Base-by-base conservation (phyloP, 2,113 vertebrate genomes). In the Cephalopholis sonnerati region DNA sequence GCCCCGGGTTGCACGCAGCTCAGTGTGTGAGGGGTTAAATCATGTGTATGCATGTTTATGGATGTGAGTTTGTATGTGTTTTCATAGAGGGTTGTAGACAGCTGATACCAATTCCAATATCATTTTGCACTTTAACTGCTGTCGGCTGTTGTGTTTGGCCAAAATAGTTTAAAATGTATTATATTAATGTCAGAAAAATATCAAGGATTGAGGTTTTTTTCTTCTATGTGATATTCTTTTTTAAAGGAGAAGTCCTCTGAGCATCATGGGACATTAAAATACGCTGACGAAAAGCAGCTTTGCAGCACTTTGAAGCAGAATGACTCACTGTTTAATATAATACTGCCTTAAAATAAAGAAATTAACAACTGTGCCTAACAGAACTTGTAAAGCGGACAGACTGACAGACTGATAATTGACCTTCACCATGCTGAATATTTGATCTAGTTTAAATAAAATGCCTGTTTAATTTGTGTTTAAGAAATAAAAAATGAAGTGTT, bases 21-120 rank as follows among this genome's bases (percentile, higher is more conserved):
- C 46, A 48, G 41, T 36, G 61, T 64, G 70, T n/a, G 54, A 65
- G 39, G 58, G 75, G 76, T 81, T 81, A 69, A 82, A 84, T 32
- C 22, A 27, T 51, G 81, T 27, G 54, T n/a, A 16, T 63, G 65
- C 18, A 66, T 71, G 64, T 78, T 53, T 76, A 62, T 53, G 74
- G 44, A 59, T 39, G 72, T 29, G 39, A 70, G 27, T 84, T 59
- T 74, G 58, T 18, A 17, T 50, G 53, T 69, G 25, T 65, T 84
- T 82, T 67, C 12, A 72, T 39, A 11, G 57, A 27, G n/a, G 44
- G 32, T 74, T 61, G 68, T 27, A 29, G 50, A 77, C 59, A 77
- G 51, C 50, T 61, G 55, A 80, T 24, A 57, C n/a, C 27, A 46
- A 79, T 66, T 13, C 44, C 16, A 59, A 36, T 13, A 41, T 24